Evolutionary conservation across 2,113 vertebrate genomes (phyloP).

Genomic region (Bubo blakistoni): DNA sequence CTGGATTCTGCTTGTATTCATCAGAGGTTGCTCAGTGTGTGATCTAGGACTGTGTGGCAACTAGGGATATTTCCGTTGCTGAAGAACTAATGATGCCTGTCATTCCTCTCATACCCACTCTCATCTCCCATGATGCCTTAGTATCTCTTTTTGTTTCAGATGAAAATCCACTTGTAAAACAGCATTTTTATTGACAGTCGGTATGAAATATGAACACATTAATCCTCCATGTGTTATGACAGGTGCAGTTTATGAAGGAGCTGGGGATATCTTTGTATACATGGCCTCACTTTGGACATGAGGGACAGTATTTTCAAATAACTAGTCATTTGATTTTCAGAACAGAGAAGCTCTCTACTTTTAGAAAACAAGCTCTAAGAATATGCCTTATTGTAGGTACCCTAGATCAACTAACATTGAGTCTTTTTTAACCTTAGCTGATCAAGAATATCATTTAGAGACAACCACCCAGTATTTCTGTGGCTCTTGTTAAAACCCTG

Average conservation of each 20-base stretch:
- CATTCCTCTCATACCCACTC: not conserved
- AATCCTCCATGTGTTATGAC: not conserved
- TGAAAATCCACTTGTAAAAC: not conserved
- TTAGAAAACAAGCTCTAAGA: not conserved
- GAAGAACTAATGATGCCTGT: not conserved
- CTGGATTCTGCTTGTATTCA: not conserved
- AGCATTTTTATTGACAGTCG: not conserved
- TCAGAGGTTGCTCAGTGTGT: not conserved
- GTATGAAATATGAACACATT: not conserved
- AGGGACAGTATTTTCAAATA: not conserved
- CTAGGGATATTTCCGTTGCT: fast-evolving
- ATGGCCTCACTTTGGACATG: not conserved
- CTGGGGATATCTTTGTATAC: not conserved
- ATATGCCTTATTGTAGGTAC: not conserved
- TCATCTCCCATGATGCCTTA: not conserved
- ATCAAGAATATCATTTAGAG: not conserved
- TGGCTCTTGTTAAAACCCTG: not conserved
- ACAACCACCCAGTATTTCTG: not conserved
- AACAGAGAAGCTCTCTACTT: not conserved
- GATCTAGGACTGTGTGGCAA: not conserved
- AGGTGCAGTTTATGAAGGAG: not conserved
- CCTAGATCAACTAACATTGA: not conserved
- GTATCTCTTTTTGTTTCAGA: not conserved
- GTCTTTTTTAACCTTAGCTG: not conserved
- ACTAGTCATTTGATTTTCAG: not conserved